Evolutionary conservation across 2,113 vertebrate species (phyloP).

Genomic region (Syrrhaptes paradoxus): DNA sequence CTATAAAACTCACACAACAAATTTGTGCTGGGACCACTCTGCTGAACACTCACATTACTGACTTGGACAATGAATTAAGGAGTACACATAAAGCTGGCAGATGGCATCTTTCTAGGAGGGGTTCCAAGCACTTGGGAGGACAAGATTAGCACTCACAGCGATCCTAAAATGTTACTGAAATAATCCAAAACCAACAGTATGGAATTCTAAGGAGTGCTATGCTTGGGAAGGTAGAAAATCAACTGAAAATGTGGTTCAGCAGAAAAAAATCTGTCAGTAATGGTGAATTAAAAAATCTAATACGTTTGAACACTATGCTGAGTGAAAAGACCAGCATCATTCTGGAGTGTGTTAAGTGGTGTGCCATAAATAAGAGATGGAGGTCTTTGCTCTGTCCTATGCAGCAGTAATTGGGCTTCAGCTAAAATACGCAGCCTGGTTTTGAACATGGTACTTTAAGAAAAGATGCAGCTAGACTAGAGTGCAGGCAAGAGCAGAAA

Average conservation of each 20-base stretch:
- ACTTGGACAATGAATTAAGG: not conserved
- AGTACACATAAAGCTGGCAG: not conserved
- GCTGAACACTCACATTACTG: not conserved
- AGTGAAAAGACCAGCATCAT: not conserved
- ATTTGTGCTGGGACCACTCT: not conserved
- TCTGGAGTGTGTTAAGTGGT: not conserved
- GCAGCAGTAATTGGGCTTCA: not conserved
- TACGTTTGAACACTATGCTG: not conserved
- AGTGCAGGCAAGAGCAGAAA: not conserved
- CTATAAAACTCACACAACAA: not conserved
- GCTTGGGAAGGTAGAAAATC: not conserved
- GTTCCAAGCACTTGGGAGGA: not conserved
- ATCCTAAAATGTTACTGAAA: not conserved
- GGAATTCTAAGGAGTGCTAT: not conserved
- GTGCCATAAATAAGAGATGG: not conserved
- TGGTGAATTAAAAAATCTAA: not conserved
- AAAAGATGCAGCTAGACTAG: not conserved
- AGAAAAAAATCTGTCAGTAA: not conserved
- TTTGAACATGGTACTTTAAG: not conserved
- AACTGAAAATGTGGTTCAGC: not conserved
- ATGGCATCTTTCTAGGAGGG: conserved; percentile 17
- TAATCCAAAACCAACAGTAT: not conserved
- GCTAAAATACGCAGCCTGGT: not conserved
- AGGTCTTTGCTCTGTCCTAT: not conserved
- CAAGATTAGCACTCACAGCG: not conserved